Base-by-base conservation (phyloP, 2,888 invertebrate genomes). In the Philonicus albiceps region DNA sequence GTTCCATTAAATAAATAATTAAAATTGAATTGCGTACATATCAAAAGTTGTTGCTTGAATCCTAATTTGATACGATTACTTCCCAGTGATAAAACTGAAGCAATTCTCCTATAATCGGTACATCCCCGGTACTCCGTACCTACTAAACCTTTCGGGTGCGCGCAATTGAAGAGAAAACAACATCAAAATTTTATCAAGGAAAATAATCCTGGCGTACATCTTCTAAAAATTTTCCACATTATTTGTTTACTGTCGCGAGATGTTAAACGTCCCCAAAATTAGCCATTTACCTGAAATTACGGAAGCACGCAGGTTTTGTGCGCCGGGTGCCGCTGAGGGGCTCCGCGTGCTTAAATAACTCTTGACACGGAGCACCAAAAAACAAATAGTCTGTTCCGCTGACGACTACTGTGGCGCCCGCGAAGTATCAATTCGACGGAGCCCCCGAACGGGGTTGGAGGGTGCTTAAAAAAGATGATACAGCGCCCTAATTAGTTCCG, bases 401-500 rank as follows among this genome's bases (percentile, higher is more conserved):
- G 74, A 74, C 31, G 74, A 37, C 37, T 31, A 16, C 31, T 37
- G 74, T 34, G 13, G 49, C n/a, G 49, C n/a, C 74, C 16, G 74
- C 11, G 34, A 34, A 31, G 74, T 74, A 34, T 74, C 34, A 37
- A 74, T 31, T 34, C 27, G 74, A 16, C 7, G 27, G 37, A 16
- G n/a, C n/a, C 27, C 73, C 30, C 31, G 31, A 73, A 73, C 31
- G 40, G 40, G 40, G 11, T 3, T 43, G 37, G 37, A 13, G 74
- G 81, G 34, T 81, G 55, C 81, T 81, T 55, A 64, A 81, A 81
- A 81, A 55, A 73, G 84, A 73, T 84, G 84, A 84, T 40, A 84
- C 84, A 84, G 72, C 73, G 53, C 19, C 81, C 84, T 84, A 84
- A 84, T 84, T 84, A 84, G 73, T 84, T 84, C 84, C 73, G 31